phyloP scores from a whole-genome alignment of 2,888 invertebrate species.

The Drosophila multiciliata region DNA sequence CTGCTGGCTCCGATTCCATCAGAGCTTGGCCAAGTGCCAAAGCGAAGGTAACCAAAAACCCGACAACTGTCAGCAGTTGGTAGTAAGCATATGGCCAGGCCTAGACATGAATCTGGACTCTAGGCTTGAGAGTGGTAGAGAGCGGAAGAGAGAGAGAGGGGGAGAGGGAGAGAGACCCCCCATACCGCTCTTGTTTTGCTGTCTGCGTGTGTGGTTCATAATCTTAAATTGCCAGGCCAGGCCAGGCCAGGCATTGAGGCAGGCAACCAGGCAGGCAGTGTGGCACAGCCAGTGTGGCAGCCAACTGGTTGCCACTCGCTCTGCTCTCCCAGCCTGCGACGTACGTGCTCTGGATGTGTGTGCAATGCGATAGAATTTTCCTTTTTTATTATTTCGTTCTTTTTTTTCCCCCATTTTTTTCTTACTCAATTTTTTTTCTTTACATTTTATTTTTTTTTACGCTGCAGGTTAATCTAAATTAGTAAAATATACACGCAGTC shows the following conservation, averaged over 20 bases:
- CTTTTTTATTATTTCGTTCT: constrained; percentile 11
- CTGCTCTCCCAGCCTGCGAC: constrained; percentile 18
- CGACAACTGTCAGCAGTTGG: constrained; percentile 49
- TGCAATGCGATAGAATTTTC: constrained; percentile 76
- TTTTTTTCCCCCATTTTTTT: constrained; percentile 7
- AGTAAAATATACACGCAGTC: constrained; percentile 75
- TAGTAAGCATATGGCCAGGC: constrained; percentile 52
- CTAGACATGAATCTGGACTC: constrained; percentile 50
- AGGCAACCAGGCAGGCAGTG: constrained; percentile 32
- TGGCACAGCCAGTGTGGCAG: constrained; percentile 36
- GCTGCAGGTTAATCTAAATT: constrained; percentile 83
- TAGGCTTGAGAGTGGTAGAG: constrained; percentile 14
- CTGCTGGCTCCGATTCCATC: constrained; percentile 38
- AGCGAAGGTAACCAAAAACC: constrained; percentile 50
- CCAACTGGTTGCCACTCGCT: constrained; percentile 35
- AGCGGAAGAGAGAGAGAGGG: background rate
- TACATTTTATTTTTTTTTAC: constrained; percentile 16
- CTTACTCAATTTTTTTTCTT: constrained; percentile 21
- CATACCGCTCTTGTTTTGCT: constrained; percentile 13
- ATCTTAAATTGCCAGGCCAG: constrained; percentile 72
- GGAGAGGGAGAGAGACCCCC: background rate
- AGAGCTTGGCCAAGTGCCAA: constrained; percentile 53
- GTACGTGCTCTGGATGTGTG: constrained; percentile 69
- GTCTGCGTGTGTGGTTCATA: constrained; percentile 76
- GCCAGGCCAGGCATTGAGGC: background rate